These are phyloP conservation scores for Cataglyphis rosenhaueri DNA, from an alignment of 2,888 invertebrate species.

Conservation along the genomic window DNA sequence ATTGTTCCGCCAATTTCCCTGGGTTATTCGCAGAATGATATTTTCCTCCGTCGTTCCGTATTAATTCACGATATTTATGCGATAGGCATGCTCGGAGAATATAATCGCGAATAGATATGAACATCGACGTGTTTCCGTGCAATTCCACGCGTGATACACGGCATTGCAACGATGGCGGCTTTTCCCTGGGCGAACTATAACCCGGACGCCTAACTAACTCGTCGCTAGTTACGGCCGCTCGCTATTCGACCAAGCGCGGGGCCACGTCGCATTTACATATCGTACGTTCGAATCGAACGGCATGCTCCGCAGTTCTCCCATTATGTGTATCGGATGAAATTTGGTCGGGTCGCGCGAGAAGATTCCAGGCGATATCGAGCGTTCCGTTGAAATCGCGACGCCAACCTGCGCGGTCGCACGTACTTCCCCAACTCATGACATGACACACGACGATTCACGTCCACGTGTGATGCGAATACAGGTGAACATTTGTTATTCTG, in stretches of 20 bases:
- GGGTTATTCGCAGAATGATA: slow-evolving; percentile 21
- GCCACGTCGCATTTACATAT: slow-evolving; percentile 33
- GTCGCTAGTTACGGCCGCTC: slow-evolving; percentile 3
- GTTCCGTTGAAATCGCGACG: background rate
- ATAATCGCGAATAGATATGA: slow-evolving; percentile 32
- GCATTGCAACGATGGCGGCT: slow-evolving; percentile 22
- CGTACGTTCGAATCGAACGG: slow-evolving; percentile 26
- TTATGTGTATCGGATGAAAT: slow-evolving; percentile 18
- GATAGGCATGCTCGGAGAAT: slow-evolving; percentile 14
- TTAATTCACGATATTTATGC: slow-evolving; percentile 34
- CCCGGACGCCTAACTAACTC: slow-evolving; percentile 1
- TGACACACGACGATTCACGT: slow-evolving; percentile 1
- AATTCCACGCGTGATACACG: slow-evolving; percentile 39
- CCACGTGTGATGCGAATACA: background rate
- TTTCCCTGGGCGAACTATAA: slow-evolving; percentile 16
- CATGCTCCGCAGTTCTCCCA: background rate
- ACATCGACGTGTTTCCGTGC: slow-evolving; percentile 30
- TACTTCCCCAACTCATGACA: slow-evolving; percentile 14
- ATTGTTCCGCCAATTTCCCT: background rate
- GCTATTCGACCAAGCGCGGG: slow-evolving; percentile 6
- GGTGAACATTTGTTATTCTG: slow-evolving; percentile 60
- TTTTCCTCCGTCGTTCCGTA: slow-evolving; percentile 2
- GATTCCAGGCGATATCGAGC: slow-evolving; percentile 37
- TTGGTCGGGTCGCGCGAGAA: slow-evolving; percentile 15
- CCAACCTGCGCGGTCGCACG: background rate